phyloP scores from a whole-genome alignment of 2,888 invertebrate species.

The Entomobrya proxima region DNA sequence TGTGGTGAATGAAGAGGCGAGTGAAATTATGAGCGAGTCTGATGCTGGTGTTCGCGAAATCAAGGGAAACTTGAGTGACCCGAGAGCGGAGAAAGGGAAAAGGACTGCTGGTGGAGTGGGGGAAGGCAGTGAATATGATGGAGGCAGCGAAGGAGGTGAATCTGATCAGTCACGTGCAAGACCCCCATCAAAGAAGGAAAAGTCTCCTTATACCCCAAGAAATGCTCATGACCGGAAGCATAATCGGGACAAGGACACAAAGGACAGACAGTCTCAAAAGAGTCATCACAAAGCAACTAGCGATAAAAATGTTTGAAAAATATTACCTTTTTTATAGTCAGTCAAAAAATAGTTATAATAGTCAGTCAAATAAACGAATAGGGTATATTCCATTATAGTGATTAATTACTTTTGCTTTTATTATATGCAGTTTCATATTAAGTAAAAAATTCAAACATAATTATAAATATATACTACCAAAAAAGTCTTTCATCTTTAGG shows the following conservation, averaged over 20 bases:
- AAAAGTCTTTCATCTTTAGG: too few species aligned
- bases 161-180: background rate
- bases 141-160: slow-evolving; percentile 44
- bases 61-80: too few species aligned
- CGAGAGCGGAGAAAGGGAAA: too few species aligned
- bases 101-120: background rate
- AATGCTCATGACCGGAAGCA: background rate
- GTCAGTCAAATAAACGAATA: too few species aligned
- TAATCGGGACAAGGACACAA: too few species aligned
- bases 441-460: too few species aligned
- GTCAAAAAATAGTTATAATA: too few species aligned
- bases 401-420: too few species aligned
- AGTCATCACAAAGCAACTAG: background rate
- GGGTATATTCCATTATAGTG: too few species aligned
- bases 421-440: too few species aligned
- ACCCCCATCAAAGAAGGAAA: background rate
- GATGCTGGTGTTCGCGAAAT: background rate
- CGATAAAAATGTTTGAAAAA: background rate
- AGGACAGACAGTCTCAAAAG: background rate
- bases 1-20: slow-evolving; percentile 9
- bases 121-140: slow-evolving; percentile 36
- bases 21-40: background rate
- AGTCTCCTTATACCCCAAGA: background rate
- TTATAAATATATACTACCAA: too few species aligned
- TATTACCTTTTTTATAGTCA: too few species aligned